phyloP scores from a whole-genome alignment of 2,113 vertebrate species.

The Eira barbara region DNA sequence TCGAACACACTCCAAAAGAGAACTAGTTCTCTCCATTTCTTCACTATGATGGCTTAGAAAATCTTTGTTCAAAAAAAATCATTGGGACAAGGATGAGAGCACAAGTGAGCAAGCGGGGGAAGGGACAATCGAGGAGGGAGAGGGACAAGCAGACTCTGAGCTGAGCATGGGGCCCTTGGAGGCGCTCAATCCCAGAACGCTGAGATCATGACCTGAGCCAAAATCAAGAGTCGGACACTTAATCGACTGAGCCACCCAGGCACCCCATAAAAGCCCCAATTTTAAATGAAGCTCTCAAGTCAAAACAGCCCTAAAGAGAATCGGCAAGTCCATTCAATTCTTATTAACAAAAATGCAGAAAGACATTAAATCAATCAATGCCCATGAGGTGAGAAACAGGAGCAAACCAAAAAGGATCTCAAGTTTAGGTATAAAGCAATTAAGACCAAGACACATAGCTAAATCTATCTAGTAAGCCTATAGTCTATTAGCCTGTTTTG shows the following conservation, averaged over 20 bases:
- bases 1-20: not conserved
- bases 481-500: not conserved
- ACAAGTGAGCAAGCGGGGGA: not conserved
- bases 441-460: not conserved
- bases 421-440: conserved; percentile 21
- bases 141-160: not conserved
- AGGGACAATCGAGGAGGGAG: not conserved
- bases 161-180: not conserved
- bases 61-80: not conserved
- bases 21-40: not conserved
- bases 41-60: not conserved
- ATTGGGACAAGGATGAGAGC: not conserved
- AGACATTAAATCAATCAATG: not conserved
- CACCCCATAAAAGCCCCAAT: not conserved
- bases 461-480: not conserved
- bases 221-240: not conserved
- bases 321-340: not conserved
- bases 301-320: not conserved
- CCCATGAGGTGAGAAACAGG: not conserved
- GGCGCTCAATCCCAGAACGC: not conserved
- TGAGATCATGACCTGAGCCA: not conserved
- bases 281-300: conserved; percentile 44
- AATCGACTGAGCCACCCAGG: not conserved
- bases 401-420: conserved; percentile 32
- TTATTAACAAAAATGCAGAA: not conserved